Conservation (phyloP, 2,888 invertebrate genomes). For the Thymelicus sylvestris region DNA sequence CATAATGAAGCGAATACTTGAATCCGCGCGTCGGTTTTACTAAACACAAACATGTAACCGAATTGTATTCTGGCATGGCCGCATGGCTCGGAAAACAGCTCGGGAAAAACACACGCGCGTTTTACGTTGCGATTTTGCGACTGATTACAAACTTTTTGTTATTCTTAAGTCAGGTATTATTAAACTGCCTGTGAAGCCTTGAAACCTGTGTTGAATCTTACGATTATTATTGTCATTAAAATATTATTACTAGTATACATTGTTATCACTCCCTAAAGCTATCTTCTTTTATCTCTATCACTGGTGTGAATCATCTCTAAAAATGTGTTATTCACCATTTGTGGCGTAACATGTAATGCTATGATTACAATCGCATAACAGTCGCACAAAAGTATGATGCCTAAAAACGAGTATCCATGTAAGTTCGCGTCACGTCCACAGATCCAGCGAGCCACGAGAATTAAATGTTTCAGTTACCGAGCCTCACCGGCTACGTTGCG, state of each 20-base stretch:
- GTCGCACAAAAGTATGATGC: conserved; percentile 9
- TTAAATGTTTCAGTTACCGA: conserved; percentile 47
- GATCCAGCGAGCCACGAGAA: conserved; percentile 49
- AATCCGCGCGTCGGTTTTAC: conserved; percentile 50
- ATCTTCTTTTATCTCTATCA: too few relatives aligned
- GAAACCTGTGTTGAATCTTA: too few relatives aligned
- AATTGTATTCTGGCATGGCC: conserved; percentile 62
- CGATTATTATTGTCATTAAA: too few relatives aligned
- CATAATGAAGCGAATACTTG: conserved; percentile 26
- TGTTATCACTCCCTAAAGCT: too few relatives aligned
- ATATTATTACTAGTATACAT: too few relatives aligned
- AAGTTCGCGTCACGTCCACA: conserved; percentile 48
- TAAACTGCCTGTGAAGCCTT: too few relatives aligned
- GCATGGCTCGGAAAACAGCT: conserved; percentile 64
- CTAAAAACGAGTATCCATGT: conserved; percentile 44
- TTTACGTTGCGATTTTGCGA: conserved; percentile 21
- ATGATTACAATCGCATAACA: neutral
- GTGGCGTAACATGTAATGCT: too few relatives aligned
- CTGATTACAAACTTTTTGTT: neutral
- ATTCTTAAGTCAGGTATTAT: too few relatives aligned
- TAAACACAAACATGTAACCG: conserved; percentile 45
- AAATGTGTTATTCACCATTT: too few relatives aligned
- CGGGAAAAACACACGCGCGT: neutral
- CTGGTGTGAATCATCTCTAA: too few relatives aligned
- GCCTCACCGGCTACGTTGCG: conserved; percentile 15